phyloP scores from a whole-genome alignment of 2,888 invertebrate species.

The Scrobipalpa atriplicella region DNA sequence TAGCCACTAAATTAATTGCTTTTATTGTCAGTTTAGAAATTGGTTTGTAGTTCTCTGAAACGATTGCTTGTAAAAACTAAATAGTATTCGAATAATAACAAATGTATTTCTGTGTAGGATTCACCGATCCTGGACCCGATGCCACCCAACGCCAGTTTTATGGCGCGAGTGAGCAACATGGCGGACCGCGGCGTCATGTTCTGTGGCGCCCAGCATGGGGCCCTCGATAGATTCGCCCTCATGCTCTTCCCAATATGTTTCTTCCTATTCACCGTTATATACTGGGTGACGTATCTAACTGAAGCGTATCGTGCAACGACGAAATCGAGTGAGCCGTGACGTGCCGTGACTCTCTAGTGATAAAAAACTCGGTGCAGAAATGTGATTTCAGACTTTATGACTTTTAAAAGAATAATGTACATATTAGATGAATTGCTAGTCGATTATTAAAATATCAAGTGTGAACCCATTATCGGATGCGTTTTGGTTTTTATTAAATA shows the following conservation, averaged over 20 bases:
- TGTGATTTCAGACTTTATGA: constrained; percentile 50
- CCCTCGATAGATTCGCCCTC: constrained; percentile 83
- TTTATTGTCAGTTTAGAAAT: too few relatives aligned
- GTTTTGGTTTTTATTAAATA: constrained; percentile 30
- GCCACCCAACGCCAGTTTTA: constrained; percentile 55
- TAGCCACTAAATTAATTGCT: too few relatives aligned
- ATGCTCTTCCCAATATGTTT: constrained; percentile 84
- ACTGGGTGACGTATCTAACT: constrained; percentile 84
- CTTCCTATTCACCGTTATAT: constrained; percentile 80
- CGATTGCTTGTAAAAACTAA: not conserved
- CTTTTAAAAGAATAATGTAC: constrained; percentile 46
- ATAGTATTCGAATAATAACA: not conserved
- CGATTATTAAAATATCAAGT: constrained; percentile 51
- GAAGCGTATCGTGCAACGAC: constrained; percentile 72
- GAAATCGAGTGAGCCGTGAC: constrained; percentile 45
- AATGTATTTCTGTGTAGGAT: constrained; percentile 54
- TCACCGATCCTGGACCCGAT: constrained; percentile 74
- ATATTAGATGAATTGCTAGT: constrained; percentile 74
- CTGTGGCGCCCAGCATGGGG: constrained; percentile 84
- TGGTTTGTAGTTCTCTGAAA: not conserved
- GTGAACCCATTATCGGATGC: constrained; percentile 39
- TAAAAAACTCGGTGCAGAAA: constrained; percentile 16
- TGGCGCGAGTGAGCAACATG: constrained; percentile 64
- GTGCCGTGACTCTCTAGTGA: constrained; percentile 15
- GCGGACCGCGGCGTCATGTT: constrained; percentile 82